phyloP scores from a whole-genome alignment of 2,888 invertebrate genomes.

The Zygogramma bicolorata region DNA sequence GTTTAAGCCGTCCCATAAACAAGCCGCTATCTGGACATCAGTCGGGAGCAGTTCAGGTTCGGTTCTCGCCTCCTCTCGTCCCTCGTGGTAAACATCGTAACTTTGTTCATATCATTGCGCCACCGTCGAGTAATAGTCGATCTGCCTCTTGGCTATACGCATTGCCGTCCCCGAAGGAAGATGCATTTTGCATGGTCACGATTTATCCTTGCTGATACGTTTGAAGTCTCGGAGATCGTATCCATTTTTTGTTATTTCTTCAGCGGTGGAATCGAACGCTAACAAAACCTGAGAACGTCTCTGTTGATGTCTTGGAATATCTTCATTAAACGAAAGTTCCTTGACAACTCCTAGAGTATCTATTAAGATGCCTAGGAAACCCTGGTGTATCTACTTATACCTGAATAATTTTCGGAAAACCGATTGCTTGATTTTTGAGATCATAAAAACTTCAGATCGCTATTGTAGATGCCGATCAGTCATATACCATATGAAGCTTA shows the following conservation, averaged over 20 bases:
- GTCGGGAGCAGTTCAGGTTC: conserved; percentile 65
- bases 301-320: no score
- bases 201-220: background rate
- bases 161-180: conserved; percentile 7
- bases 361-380: no score
- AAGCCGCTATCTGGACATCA: conserved; percentile 67
- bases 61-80: conserved; percentile 56
- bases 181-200: background rate
- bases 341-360: no score
- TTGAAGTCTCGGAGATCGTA: no score
- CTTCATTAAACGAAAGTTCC: no score
- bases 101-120: conserved; percentile 61
- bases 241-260: background rate
- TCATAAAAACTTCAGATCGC: no score
- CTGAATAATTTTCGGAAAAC: no score
- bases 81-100: conserved; percentile 67
- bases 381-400: no score
- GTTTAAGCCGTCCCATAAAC: conserved; percentile 68
- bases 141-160: conserved; percentile 33
- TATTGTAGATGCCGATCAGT: no score
- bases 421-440: no score
- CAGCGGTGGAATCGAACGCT: no score
- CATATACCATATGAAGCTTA: no score
- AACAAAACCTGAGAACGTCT: background rate
- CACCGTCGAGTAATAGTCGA: conserved; percentile 24